phyloP scores from a whole-genome alignment of 2,113 vertebrate species.

The Ia io region DNA sequence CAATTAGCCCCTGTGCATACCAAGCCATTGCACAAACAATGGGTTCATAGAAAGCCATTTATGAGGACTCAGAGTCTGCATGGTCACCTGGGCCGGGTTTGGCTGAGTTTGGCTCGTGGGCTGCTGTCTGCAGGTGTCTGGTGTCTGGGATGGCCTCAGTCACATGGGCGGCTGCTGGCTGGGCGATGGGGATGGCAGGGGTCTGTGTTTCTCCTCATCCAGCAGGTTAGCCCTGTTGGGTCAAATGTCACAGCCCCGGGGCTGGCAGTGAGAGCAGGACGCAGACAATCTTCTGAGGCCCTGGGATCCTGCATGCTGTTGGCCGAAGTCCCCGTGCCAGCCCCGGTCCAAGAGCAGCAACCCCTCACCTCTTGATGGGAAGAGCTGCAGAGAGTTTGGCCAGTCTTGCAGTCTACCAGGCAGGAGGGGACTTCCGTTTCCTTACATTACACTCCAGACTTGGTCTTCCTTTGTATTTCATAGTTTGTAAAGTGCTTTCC shows the following conservation, averaged over 20 bases:
- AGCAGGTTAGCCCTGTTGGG: neutral
- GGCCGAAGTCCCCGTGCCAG: neutral
- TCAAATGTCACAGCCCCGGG: accelerated
- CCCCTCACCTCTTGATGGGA: neutral
- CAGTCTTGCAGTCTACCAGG: neutral
- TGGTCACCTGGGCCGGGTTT: too few species aligned
- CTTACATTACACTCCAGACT: accelerated
- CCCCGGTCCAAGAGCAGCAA: neutral
- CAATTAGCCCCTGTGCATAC: neutral
- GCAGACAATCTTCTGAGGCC: neutral
- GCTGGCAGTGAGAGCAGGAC: neutral
- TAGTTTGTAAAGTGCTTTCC: neutral
- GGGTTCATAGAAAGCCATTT: neutral
- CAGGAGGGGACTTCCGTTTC: neutral
- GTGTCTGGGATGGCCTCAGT: neutral
- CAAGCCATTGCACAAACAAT: neutral
- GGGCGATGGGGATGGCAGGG: neutral
- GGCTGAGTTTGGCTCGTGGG: accelerated
- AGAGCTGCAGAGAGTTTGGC: neutral
- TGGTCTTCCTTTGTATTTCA: neutral
- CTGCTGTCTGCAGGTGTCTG: neutral
- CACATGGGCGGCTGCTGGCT: neutral
- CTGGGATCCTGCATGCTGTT: neutral
- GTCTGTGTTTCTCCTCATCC: neutral
- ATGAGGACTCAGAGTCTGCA: neutral